phyloP scores from a whole-genome alignment of 2,888 invertebrate species.

The Orthosia incerta region DNA sequence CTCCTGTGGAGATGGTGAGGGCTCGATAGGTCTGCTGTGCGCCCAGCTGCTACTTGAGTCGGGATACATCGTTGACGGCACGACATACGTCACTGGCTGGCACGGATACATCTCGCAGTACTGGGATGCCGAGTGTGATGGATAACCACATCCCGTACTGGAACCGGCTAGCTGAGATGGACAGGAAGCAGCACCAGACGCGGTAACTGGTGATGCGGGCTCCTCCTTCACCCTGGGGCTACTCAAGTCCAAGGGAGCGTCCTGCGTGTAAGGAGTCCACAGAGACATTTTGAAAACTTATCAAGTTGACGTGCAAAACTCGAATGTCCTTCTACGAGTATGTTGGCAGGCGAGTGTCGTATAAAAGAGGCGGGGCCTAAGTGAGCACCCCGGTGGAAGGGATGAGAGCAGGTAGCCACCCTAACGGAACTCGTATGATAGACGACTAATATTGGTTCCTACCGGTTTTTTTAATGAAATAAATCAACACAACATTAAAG shows the following conservation, averaged over 20 bases:
- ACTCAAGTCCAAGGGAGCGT: constrained; percentile 81
- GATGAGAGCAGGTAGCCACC: constrained; percentile 56
- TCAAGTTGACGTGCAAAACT: constrained; percentile 43
- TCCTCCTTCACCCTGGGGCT: too few species aligned
- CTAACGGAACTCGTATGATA: constrained; percentile 49
- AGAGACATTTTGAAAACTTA: constrained; percentile 77
- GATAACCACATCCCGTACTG: constrained; percentile 28
- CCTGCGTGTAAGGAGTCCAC: constrained; percentile 85
- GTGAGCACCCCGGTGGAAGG: constrained; percentile 66
- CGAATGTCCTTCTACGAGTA: too few species aligned
- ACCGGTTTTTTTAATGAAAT: constrained; percentile 27
- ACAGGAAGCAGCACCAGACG: constrained; percentile 51
- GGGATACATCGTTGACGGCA: constrained; percentile 77
- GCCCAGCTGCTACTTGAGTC: constrained; percentile 73
- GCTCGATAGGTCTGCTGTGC: constrained; percentile 59
- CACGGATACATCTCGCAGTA: constrained; percentile 70
- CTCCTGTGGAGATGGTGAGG: constrained; percentile 86
- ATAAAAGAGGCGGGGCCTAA: constrained; percentile 53
- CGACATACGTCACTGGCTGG: constrained; percentile 65
- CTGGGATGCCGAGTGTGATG: constrained; percentile 60
- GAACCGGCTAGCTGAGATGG: constrained; percentile 44
- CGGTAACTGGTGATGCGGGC: too few species aligned
- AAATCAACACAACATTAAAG: constrained; percentile 26
- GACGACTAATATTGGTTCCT: constrained; percentile 27
- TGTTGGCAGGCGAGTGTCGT: too few species aligned